Conservation (phyloP, 2,888 invertebrate genomes). For the Rhynchonema sp. region DNA sequence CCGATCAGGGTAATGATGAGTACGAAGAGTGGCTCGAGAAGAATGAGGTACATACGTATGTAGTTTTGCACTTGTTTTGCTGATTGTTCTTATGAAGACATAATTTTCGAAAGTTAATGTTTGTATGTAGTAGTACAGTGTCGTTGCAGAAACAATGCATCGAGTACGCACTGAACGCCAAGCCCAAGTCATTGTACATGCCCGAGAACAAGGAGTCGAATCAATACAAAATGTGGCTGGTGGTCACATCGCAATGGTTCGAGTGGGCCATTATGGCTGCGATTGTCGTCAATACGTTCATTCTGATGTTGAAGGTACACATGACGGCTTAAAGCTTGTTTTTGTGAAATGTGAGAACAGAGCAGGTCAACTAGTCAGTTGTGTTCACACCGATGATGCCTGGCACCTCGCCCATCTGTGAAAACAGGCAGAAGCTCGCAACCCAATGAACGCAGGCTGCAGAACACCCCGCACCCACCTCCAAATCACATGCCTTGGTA, state of each 20-base stretch:
- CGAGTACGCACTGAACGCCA: not conserved
- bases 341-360: no score
- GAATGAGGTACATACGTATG: slow-evolving; percentile 65
- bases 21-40: slow-evolving; percentile 98
- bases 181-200: not conserved
- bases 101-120: not conserved
- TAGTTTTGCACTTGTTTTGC: not conserved
- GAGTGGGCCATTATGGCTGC: not conserved
- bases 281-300: not conserved
- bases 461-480: no score
- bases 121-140: no score
- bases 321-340: no score
- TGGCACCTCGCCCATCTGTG: no score
- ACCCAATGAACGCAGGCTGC: no score
- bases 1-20: slow-evolving; percentile 99
- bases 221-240: slow-evolving; percentile 1
- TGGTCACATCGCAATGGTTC: not conserved
- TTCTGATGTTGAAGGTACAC: not conserved
- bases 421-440: no score
- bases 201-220: not conserved
- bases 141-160: slow-evolving; percentile 1
- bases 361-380: no score
- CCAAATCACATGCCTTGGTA: no score
- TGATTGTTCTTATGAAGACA: not conserved
- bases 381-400: no score